Evolutionary conservation across 2,797 vertebrate species (phyloP), one percentile per base, ranked within the genome.

Genomic region (Hypotaenidia philippensis): DNA sequence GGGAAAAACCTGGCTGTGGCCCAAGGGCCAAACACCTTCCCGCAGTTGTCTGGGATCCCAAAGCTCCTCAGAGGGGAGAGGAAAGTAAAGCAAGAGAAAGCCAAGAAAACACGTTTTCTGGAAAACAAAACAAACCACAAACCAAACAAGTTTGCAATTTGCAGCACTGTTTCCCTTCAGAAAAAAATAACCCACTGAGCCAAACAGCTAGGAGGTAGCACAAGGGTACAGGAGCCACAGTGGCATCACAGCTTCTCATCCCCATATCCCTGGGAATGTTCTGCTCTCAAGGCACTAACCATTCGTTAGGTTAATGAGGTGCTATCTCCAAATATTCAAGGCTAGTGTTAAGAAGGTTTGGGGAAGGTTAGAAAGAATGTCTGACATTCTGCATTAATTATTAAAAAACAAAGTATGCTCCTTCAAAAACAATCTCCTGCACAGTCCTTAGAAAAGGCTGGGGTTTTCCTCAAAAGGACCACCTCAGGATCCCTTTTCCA

Each of bases 301-400:
- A 74, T 11, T 6, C 1, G 0, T 15, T 3, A 31, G 31, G 55
- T 8, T 71, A 66, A 45, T 5, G 6, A 36, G 69, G 78, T 29
- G 18, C 27, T 41, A 64, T 50, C 21, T 25, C 34, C 27, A 27
- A 59, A 64, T 31, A 74, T 19, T 32, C 31, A 14, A 61, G 34
- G 19, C 26, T n/a, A 23, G 8, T 2, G 5, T 9, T 12, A 56
- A 41, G 16, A 53, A 50, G 13, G 1, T 1, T 31, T 0, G 16
- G 50, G 27, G 65, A 76, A 69, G 36, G 32, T 49, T 38, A 83
- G 21, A 34, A 70, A 11, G 52, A 84, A 10, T 6, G 29, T 55
- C 61, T 45, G 19, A 10, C 56, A 47, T 25, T 36, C 44, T 36
- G 32, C 27, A 45, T 27, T 3, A 31, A 26, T 50, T 27, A 26